Evolutionary conservation across 2,113 vertebrate species (phyloP), one percentile per base, ranked within the genome.

Genomic region (Sorex fumeus): DNA sequence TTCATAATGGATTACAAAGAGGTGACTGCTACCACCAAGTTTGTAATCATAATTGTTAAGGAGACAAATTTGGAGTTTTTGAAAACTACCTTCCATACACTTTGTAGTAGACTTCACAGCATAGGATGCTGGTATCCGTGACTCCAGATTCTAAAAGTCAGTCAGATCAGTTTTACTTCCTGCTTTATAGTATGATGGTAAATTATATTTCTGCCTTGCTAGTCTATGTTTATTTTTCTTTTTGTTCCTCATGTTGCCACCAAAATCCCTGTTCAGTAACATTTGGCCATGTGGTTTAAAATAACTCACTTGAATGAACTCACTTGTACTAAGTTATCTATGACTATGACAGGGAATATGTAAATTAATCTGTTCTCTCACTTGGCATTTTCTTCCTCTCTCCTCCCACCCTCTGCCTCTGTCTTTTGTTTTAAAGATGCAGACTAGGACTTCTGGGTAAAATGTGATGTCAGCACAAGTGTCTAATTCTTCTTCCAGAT

Each of bases 391-490:
- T 9, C 57, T 1, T 25, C 13, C 8, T 1, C 36, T n/a, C 9
- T 9, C 4, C n/a, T 15, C 0, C 4, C 3, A 16, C 1, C 64
- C 8, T 6, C 34, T 43, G 15, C 4, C 3, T 70, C 34, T 19
- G 62, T 60, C 79, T 93, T 92, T 92, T 80, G 36, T 88, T 91
- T 86, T 88, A 94, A 86, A 90, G 82, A 94, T 92, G 76, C 64
- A 88, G 32, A 30, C 53, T 67, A 77, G 86, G 78, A 72, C n/a
- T 69, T 83, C 64, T 83, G 92, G 64, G 67, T 86, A 85, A 93
- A 91, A 70, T 66, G 71, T 88, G 92, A 93, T 96, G 88, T 95
- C 92, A 95, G 84, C 92, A 94, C 88, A 90, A 96, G 88, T 74
- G 91, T 95, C 86, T 87, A 86, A 77, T 88, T 86, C 71, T 88